These are phyloP conservation scores for Diachasma alloeum DNA, from an alignment of 1,140 invertebrate genomes.

Conservation along the genomic window DNA sequence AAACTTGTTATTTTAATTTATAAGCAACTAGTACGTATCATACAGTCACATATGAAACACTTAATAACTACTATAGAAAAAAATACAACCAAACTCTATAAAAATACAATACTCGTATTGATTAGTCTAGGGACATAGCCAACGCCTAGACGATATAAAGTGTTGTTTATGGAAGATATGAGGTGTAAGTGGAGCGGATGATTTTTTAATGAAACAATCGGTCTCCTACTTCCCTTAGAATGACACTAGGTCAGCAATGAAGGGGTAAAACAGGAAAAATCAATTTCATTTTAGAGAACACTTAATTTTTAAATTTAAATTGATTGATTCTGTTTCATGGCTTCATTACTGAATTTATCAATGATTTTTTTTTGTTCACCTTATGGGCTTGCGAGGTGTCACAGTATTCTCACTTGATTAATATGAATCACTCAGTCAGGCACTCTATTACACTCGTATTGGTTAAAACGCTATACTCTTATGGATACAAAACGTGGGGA, in stretches of 20 bases:
- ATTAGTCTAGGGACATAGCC: conserved; percentile 35
- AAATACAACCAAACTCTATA: conserved; percentile 55
- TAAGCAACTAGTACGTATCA: conserved; percentile 48
- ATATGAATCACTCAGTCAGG: conserved; percentile 50
- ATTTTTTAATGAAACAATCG: conserved; percentile 5
- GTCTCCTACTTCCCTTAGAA: too few relatives aligned
- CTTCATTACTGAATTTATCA: too few relatives aligned
- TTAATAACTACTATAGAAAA: conserved; percentile 51
- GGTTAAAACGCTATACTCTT: conserved; percentile 48
- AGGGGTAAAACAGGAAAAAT: background rate
- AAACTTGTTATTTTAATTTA: conserved; percentile 35
- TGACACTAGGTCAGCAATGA: background rate
- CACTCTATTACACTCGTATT: conserved; percentile 56
- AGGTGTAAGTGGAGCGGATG: conserved; percentile 30
- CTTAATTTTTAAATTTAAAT: too few relatives aligned
- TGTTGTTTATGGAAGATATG: conserved; percentile 48
- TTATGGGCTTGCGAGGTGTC: conserved; percentile 22
- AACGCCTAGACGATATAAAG: conserved; percentile 41
- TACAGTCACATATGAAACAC: conserved; percentile 45
- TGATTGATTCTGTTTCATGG: too few relatives aligned
- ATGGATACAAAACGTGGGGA: conserved; percentile 37
- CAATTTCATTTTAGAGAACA: background rate
- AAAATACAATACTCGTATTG: conserved; percentile 53
- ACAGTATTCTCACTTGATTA: background rate
- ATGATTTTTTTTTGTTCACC: conserved; percentile 25